A percentile compares a stretch with the other conserved stretches of the same genome.
Evolutionary conservation across 2,888 invertebrate genomes (phyloP).

Genomic region (Lysandra bellargus): DNA sequence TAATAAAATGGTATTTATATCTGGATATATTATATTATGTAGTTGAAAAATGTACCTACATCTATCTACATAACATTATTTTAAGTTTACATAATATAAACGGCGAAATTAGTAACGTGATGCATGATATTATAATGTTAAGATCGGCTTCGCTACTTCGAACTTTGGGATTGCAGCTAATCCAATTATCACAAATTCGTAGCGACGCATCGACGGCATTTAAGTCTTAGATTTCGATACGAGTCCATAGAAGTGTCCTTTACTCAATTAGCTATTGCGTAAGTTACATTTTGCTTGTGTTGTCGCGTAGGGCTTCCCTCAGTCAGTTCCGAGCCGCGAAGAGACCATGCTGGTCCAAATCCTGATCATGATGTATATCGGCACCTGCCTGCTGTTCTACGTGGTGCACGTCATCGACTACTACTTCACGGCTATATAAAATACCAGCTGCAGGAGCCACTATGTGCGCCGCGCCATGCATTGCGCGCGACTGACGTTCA

Average conservation of each 20-base stretch:
- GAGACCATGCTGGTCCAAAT: constrained; percentile 73
- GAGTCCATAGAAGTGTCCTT: constrained; percentile 42
- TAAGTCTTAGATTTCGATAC: constrained; percentile 25
- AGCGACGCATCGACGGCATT: not conserved
- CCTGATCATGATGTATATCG: constrained; percentile 76
- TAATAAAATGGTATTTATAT: too few relatives aligned
- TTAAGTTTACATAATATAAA: too few relatives aligned
- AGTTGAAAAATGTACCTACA: too few relatives aligned
- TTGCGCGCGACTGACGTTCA: constrained; percentile 45
- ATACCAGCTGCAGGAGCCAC: constrained; percentile 33
- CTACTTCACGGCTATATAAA: constrained; percentile 56
- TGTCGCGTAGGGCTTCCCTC: constrained; percentile 46
- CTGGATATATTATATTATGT: too few relatives aligned
- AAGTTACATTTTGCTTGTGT: constrained; percentile 42
- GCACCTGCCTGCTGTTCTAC: constrained; percentile 72
- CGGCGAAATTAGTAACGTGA: too few relatives aligned
- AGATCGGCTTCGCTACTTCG: not conserved
- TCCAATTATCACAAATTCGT: not conserved
- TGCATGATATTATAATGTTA: too few relatives aligned
- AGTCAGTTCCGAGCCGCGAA: constrained; percentile 41
- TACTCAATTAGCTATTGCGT: constrained; percentile 41
- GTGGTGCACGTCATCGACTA: constrained; percentile 75
- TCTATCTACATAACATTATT: too few relatives aligned
- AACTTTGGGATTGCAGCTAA: not conserved
- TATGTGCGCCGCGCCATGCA: not conserved